These are phyloP conservation scores for Trissolcus brochymenae DNA, from an alignment of 2,888 invertebrate genomes.

Conservation along the genomic window DNA sequence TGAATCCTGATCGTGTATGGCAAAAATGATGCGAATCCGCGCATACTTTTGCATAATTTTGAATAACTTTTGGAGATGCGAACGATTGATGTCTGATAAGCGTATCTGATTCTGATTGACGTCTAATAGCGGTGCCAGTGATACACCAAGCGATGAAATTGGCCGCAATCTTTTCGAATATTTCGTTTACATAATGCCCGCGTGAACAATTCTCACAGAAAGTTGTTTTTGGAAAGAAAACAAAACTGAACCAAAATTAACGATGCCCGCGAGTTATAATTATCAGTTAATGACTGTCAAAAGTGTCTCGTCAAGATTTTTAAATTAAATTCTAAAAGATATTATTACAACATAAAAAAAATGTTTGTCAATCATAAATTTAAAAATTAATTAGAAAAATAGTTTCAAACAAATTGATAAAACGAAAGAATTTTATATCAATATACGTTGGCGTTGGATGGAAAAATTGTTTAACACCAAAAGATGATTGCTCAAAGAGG, in stretches of 20 bases:
- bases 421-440: neutral
- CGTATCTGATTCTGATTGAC: slow-evolving; percentile 47
- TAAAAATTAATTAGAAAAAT: no score
- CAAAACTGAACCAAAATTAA: no score
- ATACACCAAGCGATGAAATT: slow-evolving; percentile 28
- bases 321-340: neutral
- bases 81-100: slow-evolving; percentile 47
- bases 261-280: no score
- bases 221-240: neutral
- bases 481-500: slow-evolving; percentile 66
- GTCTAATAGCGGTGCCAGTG: slow-evolving; percentile 36
- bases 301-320: no score
- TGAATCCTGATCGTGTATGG: slow-evolving; percentile 7
- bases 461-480: slow-evolving; percentile 30
- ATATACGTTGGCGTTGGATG: neutral
- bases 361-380: neutral
- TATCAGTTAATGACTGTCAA: no score
- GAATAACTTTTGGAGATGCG: slow-evolving; percentile 21
- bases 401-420: neutral
- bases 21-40: slow-evolving; percentile 27
- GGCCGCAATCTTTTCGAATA: slow-evolving; percentile 30
- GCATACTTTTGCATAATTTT: slow-evolving; percentile 43
- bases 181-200: slow-evolving; percentile 14
- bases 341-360: neutral
- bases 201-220: slow-evolving; percentile 21